Evolutionary conservation across 2,888 invertebrate species (phyloP).

Genomic region (Thyatira batis): DNA sequence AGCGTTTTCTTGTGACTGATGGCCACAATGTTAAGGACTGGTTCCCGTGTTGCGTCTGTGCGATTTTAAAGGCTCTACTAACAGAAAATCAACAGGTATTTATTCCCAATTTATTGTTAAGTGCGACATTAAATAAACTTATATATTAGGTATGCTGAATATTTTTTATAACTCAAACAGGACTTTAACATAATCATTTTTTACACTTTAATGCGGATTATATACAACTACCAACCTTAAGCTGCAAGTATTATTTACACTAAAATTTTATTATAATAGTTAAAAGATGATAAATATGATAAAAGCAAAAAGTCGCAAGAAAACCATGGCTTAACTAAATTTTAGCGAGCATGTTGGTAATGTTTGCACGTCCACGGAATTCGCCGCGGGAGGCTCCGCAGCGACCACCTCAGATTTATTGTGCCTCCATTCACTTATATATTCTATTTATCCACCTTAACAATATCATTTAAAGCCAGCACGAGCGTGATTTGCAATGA

Average conservation of each 20-base stretch:
- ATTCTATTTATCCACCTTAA: slow-evolving; percentile 43
- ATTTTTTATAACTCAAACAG: too few relatives aligned
- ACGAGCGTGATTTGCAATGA: slow-evolving; percentile 35
- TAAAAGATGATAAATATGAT: too few relatives aligned
- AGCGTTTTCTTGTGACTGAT: slow-evolving; percentile 64
- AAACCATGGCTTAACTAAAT: slow-evolving; percentile 48
- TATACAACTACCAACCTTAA: too few relatives aligned
- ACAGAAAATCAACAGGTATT: too few relatives aligned
- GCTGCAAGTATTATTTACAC: too few relatives aligned
- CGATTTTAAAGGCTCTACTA: too few relatives aligned
- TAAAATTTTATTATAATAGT: too few relatives aligned
- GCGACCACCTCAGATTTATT: slow-evolving; percentile 55
- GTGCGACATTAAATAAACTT: too few relatives aligned
- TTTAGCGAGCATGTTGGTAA: slow-evolving; percentile 56
- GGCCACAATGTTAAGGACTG: slow-evolving; percentile 52
- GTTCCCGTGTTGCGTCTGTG: slow-evolving; percentile 26
- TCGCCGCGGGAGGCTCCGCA: slow-evolving; percentile 61
- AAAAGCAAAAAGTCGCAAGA: slow-evolving; percentile 18
- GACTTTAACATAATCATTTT: too few relatives aligned
- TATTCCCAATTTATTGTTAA: too few relatives aligned
- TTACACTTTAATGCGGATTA: too few relatives aligned
- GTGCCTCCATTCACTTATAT: slow-evolving; percentile 33
- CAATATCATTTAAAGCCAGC: slow-evolving; percentile 38
- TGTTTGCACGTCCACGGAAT: slow-evolving; percentile 66
- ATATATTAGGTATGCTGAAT: too few relatives aligned